phyloP scores from a whole-genome alignment of 2,113 vertebrate genomes.

The Coptodon bakossiorum region DNA sequence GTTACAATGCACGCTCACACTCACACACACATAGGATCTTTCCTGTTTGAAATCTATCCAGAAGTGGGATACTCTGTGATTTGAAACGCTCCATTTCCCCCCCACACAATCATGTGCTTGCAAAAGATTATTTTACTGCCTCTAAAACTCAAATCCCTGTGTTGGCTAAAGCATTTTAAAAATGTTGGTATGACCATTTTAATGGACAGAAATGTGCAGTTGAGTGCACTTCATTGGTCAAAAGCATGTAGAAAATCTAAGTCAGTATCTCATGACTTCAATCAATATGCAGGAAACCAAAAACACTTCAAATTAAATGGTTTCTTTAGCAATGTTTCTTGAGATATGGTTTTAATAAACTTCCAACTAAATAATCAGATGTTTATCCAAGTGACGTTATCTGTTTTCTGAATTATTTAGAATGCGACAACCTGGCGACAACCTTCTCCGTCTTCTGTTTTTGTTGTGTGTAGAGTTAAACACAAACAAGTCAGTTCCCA shows the following conservation, averaged over 20 bases:
- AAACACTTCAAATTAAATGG: not conserved
- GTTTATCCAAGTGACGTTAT: not conserved
- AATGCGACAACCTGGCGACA: not conserved
- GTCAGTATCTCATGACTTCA: not conserved
- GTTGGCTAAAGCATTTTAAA: not conserved
- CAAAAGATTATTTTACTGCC: constrained; percentile 24
- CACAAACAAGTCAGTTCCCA: constrained; percentile 7
- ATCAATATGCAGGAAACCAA: not conserved
- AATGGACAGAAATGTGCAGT: not conserved
- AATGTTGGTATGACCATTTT: not conserved
- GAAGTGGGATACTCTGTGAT: constrained; percentile 45
- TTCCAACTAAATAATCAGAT: not conserved
- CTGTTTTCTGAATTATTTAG: not conserved
- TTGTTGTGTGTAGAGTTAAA: not conserved
- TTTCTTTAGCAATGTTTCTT: not conserved
- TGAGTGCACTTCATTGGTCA: not conserved
- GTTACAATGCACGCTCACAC: not conserved
- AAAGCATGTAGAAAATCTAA: not conserved
- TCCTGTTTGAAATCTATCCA: constrained; percentile 40
- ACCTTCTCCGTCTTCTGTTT: not conserved
- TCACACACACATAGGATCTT: constrained; percentile 12
- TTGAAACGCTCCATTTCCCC: constrained; percentile 21
- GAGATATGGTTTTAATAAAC: not conserved
- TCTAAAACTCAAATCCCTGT: not conserved
- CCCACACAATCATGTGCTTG: constrained; percentile 20